A percentile compares a stretch with the other conserved stretches of the same genome.
These are phyloP conservation scores for Phaenicophaeus curvirostris DNA, from an alignment of 2,797 vertebrate genomes.

Conservation along the genomic window DNA sequence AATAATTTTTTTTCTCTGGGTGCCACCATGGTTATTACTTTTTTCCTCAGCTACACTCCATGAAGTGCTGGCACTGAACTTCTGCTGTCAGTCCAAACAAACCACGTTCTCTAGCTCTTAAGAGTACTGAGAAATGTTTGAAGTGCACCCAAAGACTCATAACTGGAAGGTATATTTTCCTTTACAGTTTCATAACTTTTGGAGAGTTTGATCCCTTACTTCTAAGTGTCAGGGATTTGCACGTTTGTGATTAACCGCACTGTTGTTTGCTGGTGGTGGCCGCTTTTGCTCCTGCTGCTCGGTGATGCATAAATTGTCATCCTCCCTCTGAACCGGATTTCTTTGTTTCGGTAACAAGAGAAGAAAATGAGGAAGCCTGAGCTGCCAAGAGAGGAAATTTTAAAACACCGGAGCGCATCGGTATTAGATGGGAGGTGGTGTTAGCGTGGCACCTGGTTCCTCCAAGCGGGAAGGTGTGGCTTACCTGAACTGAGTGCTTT, in stretches of 20 bases:
- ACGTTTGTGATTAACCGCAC: background rate
- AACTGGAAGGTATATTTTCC: constrained; percentile 19
- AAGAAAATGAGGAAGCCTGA: background rate
- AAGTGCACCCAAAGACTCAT: background rate
- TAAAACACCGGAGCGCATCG: accelerated
- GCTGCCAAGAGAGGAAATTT: background rate
- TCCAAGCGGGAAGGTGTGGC: background rate
- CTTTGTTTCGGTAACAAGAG: background rate
- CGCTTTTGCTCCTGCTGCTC: background rate
- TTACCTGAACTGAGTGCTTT: accelerated
- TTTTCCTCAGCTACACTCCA: background rate
- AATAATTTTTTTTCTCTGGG: background rate
- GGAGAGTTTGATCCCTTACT: background rate
- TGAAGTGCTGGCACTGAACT: constrained; percentile 24
- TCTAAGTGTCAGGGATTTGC: background rate
- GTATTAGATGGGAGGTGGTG: background rate
- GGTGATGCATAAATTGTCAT: background rate
- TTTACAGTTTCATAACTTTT: background rate
- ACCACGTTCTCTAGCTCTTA: constrained; percentile 3
- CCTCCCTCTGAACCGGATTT: background rate
- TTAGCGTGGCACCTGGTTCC: background rate
- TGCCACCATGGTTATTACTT: background rate
- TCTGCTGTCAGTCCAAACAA: constrained; percentile 33
- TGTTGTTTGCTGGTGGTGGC: background rate
- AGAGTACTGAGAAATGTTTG: background rate